A percentile compares a stretch with the other conserved stretches of the same genome.
Conservation (phyloP, 1,140 invertebrate genomes). For the Drosophila ficusphila region DNA sequence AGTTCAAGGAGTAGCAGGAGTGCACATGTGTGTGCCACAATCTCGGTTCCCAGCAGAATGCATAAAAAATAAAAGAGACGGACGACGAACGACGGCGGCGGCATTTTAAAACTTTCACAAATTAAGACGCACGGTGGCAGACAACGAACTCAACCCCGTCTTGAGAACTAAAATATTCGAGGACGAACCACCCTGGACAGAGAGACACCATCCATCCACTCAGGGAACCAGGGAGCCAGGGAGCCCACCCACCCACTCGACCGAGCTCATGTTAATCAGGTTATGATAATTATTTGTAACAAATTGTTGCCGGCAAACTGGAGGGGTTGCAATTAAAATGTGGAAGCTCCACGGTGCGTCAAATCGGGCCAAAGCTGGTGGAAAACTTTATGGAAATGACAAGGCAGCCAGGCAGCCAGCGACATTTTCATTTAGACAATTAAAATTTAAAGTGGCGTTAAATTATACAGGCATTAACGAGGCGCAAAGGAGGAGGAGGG, state of each 20-base stretch:
- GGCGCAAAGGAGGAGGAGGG: neutral
- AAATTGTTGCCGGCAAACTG: slow-evolving; percentile 62
- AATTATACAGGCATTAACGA: slow-evolving; percentile 82
- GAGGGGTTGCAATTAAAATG: slow-evolving; percentile 70
- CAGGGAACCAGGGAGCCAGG: neutral
- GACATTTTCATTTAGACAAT: slow-evolving; percentile 84
- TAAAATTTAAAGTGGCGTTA: slow-evolving; percentile 84
- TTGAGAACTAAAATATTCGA: too few species aligned
- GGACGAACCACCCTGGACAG: neutral
- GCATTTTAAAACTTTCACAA: slow-evolving; percentile 81
- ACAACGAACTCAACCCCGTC: slow-evolving; percentile 10
- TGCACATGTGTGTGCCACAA: slow-evolving; percentile 39
- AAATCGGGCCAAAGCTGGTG: slow-evolving; percentile 51
- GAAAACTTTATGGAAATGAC: slow-evolving; percentile 80
- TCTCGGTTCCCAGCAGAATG: slow-evolving; percentile 68
- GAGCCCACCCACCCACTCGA: slow-evolving; percentile 1
- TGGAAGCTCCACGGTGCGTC: slow-evolving; percentile 66
- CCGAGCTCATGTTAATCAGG: slow-evolving; percentile 83
- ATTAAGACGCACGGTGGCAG: slow-evolving; percentile 54
- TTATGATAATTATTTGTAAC: slow-evolving; percentile 84
- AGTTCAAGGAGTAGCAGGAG: too few species aligned
- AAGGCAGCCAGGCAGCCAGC: slow-evolving; percentile 45
- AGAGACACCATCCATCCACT: neutral
- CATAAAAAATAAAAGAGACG: slow-evolving; percentile 71
- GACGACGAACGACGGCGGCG: slow-evolving; percentile 43